Conservation (phyloP, 2,113 vertebrate species). For the Dasyurus viverrinus region DNA sequence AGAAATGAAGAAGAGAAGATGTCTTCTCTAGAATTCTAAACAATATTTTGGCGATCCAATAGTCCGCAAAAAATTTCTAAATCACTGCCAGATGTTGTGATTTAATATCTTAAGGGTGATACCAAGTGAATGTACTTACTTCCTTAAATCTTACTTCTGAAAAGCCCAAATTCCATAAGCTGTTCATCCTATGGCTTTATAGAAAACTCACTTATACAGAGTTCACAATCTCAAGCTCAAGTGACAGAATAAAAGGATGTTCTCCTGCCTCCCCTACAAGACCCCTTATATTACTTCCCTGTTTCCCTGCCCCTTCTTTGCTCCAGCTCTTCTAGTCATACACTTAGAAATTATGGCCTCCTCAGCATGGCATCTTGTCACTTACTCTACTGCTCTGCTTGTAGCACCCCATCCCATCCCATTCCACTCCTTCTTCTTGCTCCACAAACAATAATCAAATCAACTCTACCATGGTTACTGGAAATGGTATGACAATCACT, state of each 20-base stretch:
- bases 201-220: neutral
- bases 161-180: neutral
- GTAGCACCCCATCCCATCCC: neutral
- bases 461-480: neutral
- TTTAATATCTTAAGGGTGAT: neutral
- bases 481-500: neutral
- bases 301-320: neutral
- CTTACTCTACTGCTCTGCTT: neutral
- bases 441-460: neutral
- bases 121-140: neutral
- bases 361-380: neutral
- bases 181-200: neutral
- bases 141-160: neutral
- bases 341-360: neutral
- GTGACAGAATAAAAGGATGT: neutral
- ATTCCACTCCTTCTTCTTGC: neutral
- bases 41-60: neutral
- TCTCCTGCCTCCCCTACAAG: neutral
- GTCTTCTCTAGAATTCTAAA: neutral
- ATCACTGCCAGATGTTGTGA: neutral
- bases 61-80: neutral
- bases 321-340: neutral
- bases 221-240: neutral
- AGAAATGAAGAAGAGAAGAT: neutral
- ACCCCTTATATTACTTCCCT: neutral